A percentile compares a stretch with the other conserved stretches of the same genome.
phyloP scores from a whole-genome alignment of 2,888 invertebrate species.

The Temnothorax unifasciatus region DNA sequence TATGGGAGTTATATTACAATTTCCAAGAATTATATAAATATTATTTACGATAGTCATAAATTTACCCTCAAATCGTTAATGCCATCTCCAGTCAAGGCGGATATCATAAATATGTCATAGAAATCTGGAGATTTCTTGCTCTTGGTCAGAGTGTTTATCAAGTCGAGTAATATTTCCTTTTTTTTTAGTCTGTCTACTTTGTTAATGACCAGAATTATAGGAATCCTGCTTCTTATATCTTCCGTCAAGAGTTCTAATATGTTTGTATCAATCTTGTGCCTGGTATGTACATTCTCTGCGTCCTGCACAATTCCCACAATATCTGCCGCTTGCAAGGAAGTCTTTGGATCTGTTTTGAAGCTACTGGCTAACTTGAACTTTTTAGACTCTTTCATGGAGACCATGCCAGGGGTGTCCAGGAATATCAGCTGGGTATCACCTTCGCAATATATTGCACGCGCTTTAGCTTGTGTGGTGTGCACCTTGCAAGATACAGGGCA shows the following conservation, averaged over 20 bases:
- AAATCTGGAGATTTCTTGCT: conserved; percentile 92
- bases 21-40: conserved; percentile 6
- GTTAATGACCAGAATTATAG: conserved; percentile 94
- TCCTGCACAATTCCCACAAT: conserved; percentile 96
- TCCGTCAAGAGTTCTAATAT: conserved; percentile 89
- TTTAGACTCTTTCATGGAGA: conserved; percentile 90
- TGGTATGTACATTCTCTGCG: conserved; percentile 90
- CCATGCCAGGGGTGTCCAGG: conserved; percentile 97
- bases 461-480: conserved; percentile 91
- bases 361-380: conserved; percentile 88
- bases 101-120: conserved; percentile 96
- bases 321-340: conserved; percentile 91
- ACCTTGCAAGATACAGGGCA: conserved; percentile 96
- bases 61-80: conserved; percentile 90
- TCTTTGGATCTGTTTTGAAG: conserved; percentile 89
- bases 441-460: conserved; percentile 90
- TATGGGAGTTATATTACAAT: background rate
- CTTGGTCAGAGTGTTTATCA: conserved; percentile 91
- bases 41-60: background rate
- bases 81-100: conserved; percentile 93
- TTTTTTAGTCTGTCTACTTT: conserved; percentile 93
- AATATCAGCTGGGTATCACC: conserved; percentile 96
- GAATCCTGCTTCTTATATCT: conserved; percentile 85
- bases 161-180: conserved; percentile 89
- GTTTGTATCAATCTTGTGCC: conserved; percentile 90